Evolutionary conservation across 1,140 invertebrate genomes (phyloP).

Genomic region (Whitmania pigra): DNA sequence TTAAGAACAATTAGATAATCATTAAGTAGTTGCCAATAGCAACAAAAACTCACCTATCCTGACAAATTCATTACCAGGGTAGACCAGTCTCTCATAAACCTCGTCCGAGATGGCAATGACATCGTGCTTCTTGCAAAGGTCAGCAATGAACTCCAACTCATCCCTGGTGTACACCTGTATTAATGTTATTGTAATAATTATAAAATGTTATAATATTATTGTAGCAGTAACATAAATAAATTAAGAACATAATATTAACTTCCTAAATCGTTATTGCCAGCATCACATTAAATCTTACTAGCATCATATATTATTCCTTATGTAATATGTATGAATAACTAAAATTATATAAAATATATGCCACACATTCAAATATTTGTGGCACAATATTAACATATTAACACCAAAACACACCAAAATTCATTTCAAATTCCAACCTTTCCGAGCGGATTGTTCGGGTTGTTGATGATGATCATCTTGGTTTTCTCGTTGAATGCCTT

Average conservation of each 20-base stretch:
- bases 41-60: constrained; percentile 51
- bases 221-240: background rate
- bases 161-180: constrained; percentile 43
- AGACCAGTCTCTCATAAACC: constrained; percentile 96
- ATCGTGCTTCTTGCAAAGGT: constrained; percentile 80
- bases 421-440: constrained; percentile 52
- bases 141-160: constrained; percentile 61
- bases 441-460: constrained; percentile 86
- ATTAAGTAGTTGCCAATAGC: background rate
- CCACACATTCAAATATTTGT: too few species aligned
- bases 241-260: background rate
- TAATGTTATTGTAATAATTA: too few species aligned
- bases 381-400: background rate
- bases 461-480: constrained; percentile 89
- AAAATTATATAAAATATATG: too few species aligned
- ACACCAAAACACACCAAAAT: background rate
- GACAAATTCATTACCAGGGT: constrained; percentile 69
- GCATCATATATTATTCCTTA: too few species aligned
- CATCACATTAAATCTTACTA: background rate
- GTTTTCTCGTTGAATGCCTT: constrained; percentile 76
- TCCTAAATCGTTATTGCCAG: background rate
- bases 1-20: too few species aligned
- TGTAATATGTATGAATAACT: too few species aligned
- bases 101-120: constrained; percentile 84
- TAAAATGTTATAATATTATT: too few species aligned